A percentile compares a stretch with the other conserved stretches of the same genome.
Conservation (phyloP, 2,113 vertebrate species). For the Lepus americanus region DNA sequence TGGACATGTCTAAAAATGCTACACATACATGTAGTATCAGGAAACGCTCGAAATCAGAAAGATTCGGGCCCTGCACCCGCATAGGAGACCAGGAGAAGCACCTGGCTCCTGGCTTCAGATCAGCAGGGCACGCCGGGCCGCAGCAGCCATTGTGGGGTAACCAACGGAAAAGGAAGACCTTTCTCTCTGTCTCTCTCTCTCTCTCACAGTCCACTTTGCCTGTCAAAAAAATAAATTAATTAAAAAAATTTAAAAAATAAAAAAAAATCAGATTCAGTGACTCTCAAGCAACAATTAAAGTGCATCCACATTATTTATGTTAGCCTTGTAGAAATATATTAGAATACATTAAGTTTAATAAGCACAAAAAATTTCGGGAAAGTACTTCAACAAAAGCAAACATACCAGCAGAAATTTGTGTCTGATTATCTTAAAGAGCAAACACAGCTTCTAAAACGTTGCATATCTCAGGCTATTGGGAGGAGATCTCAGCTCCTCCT, state of each 20-base stretch:
- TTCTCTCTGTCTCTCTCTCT: too few relatives aligned
- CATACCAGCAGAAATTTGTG: background rate
- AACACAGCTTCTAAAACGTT: background rate
- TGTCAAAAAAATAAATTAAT: too few relatives aligned
- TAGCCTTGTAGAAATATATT: background rate
- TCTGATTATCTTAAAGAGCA: constrained; percentile 29
- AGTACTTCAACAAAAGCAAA: constrained; percentile 5
- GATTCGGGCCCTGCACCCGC: background rate
- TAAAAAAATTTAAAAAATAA: too few relatives aligned
- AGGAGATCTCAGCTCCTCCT: too few relatives aligned
- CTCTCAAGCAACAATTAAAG: background rate
- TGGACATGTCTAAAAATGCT: background rate
- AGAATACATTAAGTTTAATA: background rate
- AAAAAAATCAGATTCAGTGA: background rate
- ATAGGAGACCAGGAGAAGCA: too few relatives aligned
- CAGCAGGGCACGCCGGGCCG: too few relatives aligned
- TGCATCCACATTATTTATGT: background rate
- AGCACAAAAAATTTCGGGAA: background rate
- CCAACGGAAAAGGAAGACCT: too few relatives aligned
- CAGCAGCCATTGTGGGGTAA: too few relatives aligned
- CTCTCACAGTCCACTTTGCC: too few relatives aligned
- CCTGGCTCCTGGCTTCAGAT: too few relatives aligned
- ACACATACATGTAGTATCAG: background rate
- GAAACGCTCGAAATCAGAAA: background rate
- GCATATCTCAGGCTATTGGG: background rate